phyloP scores from a whole-genome alignment of 2,113 vertebrate species.

The Calypte anna region DNA sequence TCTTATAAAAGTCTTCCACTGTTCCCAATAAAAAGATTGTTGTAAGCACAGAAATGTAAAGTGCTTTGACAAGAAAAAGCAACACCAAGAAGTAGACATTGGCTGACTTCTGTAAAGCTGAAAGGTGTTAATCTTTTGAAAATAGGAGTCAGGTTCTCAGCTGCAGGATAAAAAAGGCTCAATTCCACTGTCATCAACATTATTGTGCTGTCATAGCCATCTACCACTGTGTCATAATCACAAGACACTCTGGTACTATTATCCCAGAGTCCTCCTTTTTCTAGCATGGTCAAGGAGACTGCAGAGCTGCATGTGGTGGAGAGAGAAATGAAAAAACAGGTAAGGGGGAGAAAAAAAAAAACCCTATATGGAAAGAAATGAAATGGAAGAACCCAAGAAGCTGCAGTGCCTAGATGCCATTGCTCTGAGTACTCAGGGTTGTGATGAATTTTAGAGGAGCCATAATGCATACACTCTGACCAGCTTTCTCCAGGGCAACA shows the following conservation, averaged over 20 bases:
- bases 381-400: not conserved
- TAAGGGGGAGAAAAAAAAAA: not conserved
- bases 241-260: not conserved
- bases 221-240: not conserved
- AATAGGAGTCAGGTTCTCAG: slow-evolving; percentile 31
- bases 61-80: slow-evolving; percentile 37
- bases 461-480: not conserved
- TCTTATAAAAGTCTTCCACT: not conserved
- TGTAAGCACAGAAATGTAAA: slow-evolving; percentile 24
- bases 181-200: slow-evolving; percentile 2
- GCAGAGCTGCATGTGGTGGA: not conserved
- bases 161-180: slow-evolving; percentile 21
- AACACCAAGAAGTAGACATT: slow-evolving; percentile 32
- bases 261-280: not conserved
- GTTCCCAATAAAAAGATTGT: not conserved
- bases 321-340: not conserved
- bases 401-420: not conserved
- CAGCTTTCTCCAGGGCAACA: not conserved
- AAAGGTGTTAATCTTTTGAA: slow-evolving; percentile 45
- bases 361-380: not conserved
- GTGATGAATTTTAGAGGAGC: not conserved
- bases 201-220: slow-evolving; percentile 22
- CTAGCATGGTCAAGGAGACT: not conserved
- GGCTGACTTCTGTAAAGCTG: slow-evolving; percentile 25
- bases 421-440: not conserved